Evolutionary conservation across 2,888 invertebrate species (phyloP).

Genomic region (Eilema griseolum): DNA sequence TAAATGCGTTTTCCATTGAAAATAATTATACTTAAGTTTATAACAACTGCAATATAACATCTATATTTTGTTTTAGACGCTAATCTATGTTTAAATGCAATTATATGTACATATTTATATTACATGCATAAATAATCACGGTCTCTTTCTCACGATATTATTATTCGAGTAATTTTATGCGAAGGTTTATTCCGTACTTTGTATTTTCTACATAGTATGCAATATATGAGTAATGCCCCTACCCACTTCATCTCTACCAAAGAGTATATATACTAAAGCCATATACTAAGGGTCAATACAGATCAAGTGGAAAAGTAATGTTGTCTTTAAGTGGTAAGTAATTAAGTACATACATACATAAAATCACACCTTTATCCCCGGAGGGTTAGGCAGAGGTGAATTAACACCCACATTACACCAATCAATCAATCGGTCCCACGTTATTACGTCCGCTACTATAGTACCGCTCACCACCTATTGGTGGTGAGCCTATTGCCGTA

Average conservation of each 20-base stretch:
- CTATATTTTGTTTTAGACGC: slow-evolving; percentile 42
- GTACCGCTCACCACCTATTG: too few species aligned
- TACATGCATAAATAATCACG: slow-evolving; percentile 7
- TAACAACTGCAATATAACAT: slow-evolving; percentile 30
- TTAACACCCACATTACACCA: too few species aligned
- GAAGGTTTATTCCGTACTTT: slow-evolving; percentile 4
- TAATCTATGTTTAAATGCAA: slow-evolving; percentile 41
- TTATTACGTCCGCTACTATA: too few species aligned
- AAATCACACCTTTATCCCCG: too few species aligned
- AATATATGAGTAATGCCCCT: neutral
- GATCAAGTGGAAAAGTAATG: too few species aligned
- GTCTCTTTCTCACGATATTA: slow-evolving; percentile 16
- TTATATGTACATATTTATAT: slow-evolving; percentile 23
- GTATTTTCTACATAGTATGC: neutral
- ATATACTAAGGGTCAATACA: too few species aligned
- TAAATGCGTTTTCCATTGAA: slow-evolving; percentile 46
- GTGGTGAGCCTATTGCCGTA: too few species aligned
- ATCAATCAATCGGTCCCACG: too few species aligned
- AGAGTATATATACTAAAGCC: too few species aligned
- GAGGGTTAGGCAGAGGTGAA: too few species aligned
- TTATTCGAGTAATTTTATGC: slow-evolving; percentile 5
- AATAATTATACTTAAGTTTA: slow-evolving; percentile 44
- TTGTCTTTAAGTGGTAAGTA: too few species aligned
- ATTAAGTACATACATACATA: too few species aligned
- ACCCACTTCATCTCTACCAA: neutral